phyloP scores from a whole-genome alignment of 2,888 invertebrate genomes.

The Phorcus lineatus region DNA sequence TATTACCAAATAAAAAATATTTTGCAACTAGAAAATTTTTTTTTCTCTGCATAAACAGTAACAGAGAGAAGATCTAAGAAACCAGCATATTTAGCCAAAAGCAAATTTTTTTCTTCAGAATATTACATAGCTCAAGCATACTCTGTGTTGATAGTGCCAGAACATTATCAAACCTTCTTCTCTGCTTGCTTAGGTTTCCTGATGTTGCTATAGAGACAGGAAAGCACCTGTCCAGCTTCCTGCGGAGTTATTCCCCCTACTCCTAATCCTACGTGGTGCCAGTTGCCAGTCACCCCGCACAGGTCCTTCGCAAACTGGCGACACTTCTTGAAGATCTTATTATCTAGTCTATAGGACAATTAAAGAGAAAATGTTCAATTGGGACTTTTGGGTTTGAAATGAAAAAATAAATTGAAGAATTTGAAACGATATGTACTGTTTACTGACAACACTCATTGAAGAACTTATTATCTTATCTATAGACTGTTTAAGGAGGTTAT shows the following conservation, averaged over 20 bases:
- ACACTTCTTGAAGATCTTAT: slow-evolving; percentile 46
- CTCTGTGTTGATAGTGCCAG: background rate
- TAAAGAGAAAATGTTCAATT: slow-evolving; percentile 1
- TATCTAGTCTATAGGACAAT: slow-evolving; percentile 38
- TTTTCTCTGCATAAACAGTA: no score
- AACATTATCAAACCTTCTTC: slow-evolving; percentile 31
- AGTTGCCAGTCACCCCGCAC: slow-evolving; percentile 36
- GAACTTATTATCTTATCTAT: no score
- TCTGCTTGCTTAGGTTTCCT: slow-evolving; percentile 28
- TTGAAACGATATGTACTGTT: no score
- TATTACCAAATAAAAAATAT: no score
- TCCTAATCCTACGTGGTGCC: slow-evolving; percentile 22
- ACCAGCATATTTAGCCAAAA: no score
- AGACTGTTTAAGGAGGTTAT: no score
- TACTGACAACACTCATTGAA: no score
- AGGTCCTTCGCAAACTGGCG: slow-evolving; percentile 35
- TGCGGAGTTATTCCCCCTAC: slow-evolving; percentile 10
- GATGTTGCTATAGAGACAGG: slow-evolving; percentile 46
- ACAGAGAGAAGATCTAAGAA: no score
- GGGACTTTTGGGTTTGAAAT: no score
- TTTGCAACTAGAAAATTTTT: no score
- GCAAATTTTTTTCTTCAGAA: no score
- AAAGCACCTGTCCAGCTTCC: slow-evolving; percentile 28
- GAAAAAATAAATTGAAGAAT: no score
- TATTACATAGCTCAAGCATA: background rate